A percentile compares a stretch with the other conserved stretches of the same genome.
Conservation (phyloP, 2,113 vertebrate genomes). For the Gymnogyps californianus region DNA sequence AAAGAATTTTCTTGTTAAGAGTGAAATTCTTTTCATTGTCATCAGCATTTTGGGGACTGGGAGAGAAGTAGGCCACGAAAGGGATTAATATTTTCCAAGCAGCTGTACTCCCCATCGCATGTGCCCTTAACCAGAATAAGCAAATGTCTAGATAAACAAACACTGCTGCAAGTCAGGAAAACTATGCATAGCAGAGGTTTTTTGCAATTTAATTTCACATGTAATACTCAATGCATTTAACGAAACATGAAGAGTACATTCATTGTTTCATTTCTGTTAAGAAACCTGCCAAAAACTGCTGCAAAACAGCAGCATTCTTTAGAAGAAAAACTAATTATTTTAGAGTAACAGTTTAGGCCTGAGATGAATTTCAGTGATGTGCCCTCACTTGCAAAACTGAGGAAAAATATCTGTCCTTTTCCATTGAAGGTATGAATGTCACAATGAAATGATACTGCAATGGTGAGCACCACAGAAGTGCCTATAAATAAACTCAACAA, state of each 20-base stretch:
- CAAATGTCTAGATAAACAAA: neutral
- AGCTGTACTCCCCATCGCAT: neutral
- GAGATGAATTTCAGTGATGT: neutral
- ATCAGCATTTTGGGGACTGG: neutral
- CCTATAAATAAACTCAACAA: conserved; percentile 4
- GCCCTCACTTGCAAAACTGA: neutral
- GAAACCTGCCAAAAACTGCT: neutral
- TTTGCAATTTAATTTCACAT: neutral
- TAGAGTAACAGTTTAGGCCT: neutral
- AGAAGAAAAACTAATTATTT: neutral
- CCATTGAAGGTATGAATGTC: neutral
- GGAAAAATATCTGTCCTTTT: neutral
- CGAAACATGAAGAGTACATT: neutral
- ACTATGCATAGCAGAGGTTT: neutral
- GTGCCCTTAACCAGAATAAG: neutral
- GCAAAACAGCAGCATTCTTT: neutral
- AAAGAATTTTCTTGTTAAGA: neutral
- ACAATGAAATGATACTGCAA: neutral
- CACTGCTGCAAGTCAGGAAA: neutral
- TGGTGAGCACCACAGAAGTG: neutral
- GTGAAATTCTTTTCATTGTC: neutral
- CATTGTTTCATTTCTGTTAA: neutral
- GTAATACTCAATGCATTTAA: neutral
- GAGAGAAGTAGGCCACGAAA: neutral
- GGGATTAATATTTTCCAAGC: neutral